Evolutionary conservation across 2,113 vertebrate genomes (phyloP).

Genomic region (Mungos mungo): DNA sequence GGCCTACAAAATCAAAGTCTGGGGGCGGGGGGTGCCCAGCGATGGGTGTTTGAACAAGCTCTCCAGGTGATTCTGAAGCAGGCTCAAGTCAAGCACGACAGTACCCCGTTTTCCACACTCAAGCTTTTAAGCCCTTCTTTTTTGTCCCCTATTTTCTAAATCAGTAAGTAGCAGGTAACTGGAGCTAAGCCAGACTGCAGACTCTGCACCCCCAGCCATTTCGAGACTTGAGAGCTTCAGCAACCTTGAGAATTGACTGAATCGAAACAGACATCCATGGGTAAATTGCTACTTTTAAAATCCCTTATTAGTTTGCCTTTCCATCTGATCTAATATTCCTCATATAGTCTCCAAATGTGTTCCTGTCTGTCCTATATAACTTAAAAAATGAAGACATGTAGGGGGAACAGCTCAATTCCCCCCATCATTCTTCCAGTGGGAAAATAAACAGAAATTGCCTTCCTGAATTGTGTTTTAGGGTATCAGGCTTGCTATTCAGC

Average conservation of each 20-base stretch:
- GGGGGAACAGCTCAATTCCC: slow-evolving; percentile 16
- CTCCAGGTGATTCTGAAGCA: neutral
- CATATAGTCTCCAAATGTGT: neutral
- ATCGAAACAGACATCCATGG: neutral
- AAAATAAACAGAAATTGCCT: slow-evolving; percentile 56
- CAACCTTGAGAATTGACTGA: neutral
- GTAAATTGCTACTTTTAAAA: slow-evolving; percentile 29
- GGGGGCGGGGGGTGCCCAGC: neutral
- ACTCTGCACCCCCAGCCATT: neutral
- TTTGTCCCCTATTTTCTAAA: neutral
- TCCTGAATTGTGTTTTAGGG: slow-evolving; percentile 10
- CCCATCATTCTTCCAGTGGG: neutral
- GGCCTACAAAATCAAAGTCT: neutral
- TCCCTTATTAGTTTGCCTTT: neutral
- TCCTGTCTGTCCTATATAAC: slow-evolving; percentile 10
- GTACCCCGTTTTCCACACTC: neutral
- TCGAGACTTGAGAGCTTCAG: neutral
- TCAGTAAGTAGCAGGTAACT: neutral
- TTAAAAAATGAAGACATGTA: slow-evolving; percentile 41
- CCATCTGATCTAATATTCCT: neutral
- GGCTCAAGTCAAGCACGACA: neutral
- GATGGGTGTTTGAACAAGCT: neutral
- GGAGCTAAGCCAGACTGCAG: neutral
- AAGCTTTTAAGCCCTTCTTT: neutral
- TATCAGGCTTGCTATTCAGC: neutral